A percentile compares a stretch with the other conserved stretches of the same genome.
Conservation (phyloP, 2,888 invertebrate genomes). For the Taenaris catops region DNA sequence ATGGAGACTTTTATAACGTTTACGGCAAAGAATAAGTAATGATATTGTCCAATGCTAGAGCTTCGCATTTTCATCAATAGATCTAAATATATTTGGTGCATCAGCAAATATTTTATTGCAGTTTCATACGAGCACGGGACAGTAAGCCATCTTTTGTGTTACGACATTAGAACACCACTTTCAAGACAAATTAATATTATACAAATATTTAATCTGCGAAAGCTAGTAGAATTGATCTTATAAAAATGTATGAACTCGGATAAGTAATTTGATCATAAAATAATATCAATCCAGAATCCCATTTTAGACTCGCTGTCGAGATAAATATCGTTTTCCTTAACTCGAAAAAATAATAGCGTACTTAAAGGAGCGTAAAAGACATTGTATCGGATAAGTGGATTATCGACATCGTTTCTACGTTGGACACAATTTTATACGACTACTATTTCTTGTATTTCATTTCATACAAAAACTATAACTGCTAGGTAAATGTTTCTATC, state of each 20-base stretch:
- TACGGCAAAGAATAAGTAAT: too few species aligned
- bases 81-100: too few species aligned
- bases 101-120: too few species aligned
- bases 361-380: slow-evolving; percentile 41
- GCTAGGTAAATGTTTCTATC: slow-evolving; percentile 6
- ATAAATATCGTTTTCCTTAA: slow-evolving; percentile 15
- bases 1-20: too few species aligned
- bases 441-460: slow-evolving; percentile 14
- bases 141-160: too few species aligned
- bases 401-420: slow-evolving; percentile 44
- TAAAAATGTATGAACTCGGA: not conserved
- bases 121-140: too few species aligned
- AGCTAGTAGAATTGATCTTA: too few species aligned
- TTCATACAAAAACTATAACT: slow-evolving; percentile 12
- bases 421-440: slow-evolving; percentile 17
- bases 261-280: slow-evolving; percentile 1
- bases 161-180: too few species aligned
- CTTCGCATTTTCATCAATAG: too few species aligned
- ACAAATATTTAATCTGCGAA: too few species aligned
- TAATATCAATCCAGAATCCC: slow-evolving; percentile 9
- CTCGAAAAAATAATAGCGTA: slow-evolving; percentile 36
- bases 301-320: slow-evolving; percentile 11
- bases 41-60: too few species aligned
- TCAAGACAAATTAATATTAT: too few species aligned
- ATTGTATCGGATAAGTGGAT: slow-evolving; percentile 41